Conservation (phyloP, 2,113 vertebrate species). For the Hemiprocne comata region DNA sequence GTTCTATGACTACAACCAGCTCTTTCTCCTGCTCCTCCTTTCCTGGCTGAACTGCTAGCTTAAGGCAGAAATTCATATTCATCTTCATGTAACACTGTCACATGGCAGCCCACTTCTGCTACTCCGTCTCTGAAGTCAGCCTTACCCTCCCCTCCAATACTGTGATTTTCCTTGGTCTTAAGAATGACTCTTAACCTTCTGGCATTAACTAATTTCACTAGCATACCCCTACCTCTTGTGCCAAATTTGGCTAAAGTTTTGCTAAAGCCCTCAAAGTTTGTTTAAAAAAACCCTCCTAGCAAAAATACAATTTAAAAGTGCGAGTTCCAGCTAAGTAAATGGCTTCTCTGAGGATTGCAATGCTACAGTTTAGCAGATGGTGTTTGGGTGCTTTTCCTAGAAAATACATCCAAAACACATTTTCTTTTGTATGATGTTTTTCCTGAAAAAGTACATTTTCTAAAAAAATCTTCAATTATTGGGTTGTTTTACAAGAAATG, state of each 20-base stretch:
- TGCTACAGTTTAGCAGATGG: neutral
- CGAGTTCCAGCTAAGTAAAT: neutral
- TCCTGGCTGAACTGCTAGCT: neutral
- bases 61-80: neutral
- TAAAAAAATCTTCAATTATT: neutral
- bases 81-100: neutral
- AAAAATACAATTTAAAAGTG: neutral
- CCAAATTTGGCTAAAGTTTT: neutral
- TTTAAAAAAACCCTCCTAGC: neutral
- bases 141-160: neutral
- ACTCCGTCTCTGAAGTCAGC: neutral
- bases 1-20: neutral
- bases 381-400: neutral
- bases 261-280: neutral
- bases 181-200: neutral
- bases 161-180: neutral
- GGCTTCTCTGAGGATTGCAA: neutral
- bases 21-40: neutral
- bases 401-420: neutral
- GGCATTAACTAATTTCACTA: neutral
- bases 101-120: neutral
- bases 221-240: neutral
- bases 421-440: neutral
- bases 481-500: neutral
- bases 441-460: neutral